Evolutionary conservation across 2,888 invertebrate genomes (phyloP).

Genomic region (Odontomyia ornata): DNA sequence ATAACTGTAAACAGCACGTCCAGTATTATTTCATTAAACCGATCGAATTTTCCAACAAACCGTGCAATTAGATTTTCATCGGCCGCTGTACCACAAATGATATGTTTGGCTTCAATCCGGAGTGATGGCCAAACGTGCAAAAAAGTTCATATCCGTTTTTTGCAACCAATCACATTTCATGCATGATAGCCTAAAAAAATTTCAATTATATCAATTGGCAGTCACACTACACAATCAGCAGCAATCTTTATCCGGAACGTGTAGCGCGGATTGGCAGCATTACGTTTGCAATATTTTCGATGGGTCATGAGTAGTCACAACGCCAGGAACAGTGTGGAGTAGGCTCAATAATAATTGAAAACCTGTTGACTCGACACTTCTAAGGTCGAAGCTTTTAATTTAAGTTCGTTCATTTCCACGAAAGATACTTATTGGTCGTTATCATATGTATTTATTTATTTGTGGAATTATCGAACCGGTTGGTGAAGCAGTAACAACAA

Average conservation of each 20-base stretch:
- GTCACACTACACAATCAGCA: not conserved
- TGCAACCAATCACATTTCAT: too few relatives aligned
- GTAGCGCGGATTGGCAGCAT: not conserved
- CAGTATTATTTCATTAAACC: too few relatives aligned
- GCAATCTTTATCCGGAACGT: not conserved
- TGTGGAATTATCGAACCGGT: not conserved
- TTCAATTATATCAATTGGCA: not conserved
- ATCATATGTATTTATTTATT: not conserved
- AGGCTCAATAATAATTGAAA: not conserved
- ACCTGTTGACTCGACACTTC: constrained; percentile 2
- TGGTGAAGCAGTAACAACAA: not conserved
- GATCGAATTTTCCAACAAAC: too few relatives aligned
- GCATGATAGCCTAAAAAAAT: not conserved
- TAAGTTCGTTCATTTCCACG: not conserved
- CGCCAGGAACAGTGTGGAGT: not conserved
- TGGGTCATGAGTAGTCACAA: not conserved
- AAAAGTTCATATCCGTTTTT: too few relatives aligned
- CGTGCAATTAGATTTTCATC: too few relatives aligned
- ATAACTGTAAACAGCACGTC: too few relatives aligned
- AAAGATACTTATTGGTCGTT: too few relatives aligned
- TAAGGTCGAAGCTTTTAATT: constrained; percentile 27
- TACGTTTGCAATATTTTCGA: not conserved
- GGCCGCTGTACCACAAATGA: too few relatives aligned
- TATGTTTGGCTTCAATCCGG: too few relatives aligned
- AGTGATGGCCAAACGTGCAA: too few relatives aligned